Evolutionary conservation across 2,888 invertebrate species (phyloP).

Genomic region (Melieria picta): DNA sequence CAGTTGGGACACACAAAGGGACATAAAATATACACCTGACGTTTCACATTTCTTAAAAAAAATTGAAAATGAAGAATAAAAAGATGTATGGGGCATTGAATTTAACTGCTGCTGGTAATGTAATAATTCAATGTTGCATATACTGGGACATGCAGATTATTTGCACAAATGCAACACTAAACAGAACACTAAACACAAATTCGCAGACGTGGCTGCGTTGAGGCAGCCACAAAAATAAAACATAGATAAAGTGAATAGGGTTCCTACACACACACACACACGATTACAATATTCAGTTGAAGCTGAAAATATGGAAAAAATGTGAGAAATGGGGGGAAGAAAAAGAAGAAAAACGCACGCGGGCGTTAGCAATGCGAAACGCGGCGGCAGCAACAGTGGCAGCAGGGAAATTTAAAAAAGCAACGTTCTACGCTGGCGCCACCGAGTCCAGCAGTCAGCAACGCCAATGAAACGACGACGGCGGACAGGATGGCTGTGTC

Average conservation of each 20-base stretch:
- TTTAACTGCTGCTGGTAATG: too few species aligned
- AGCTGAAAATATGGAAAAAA: not conserved
- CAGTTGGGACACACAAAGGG: too few species aligned
- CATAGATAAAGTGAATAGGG: not conserved
- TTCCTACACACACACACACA: not conserved
- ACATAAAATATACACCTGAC: too few species aligned
- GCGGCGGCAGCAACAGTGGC: not conserved
- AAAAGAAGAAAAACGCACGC: not conserved
- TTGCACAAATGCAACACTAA: too few species aligned
- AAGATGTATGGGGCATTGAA: too few species aligned
- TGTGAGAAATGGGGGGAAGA: not conserved
- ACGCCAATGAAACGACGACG: not conserved
- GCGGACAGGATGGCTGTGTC: not conserved
- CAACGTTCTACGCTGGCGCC: conserved; percentile 33
- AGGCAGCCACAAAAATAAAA: not conserved
- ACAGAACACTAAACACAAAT: too few species aligned
- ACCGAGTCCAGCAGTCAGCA: conserved; percentile 24
- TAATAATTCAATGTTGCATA: too few species aligned
- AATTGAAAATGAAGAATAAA: too few species aligned
- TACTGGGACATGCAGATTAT: too few species aligned
- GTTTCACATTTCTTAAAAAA: too few species aligned
- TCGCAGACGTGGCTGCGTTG: not conserved
- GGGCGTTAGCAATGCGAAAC: not conserved
- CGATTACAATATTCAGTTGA: not conserved
- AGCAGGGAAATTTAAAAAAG: conserved; percentile 27